Evolutionary conservation across 2,797 vertebrate genomes (phyloP).

Genomic region (Coluber constrictor): DNA sequence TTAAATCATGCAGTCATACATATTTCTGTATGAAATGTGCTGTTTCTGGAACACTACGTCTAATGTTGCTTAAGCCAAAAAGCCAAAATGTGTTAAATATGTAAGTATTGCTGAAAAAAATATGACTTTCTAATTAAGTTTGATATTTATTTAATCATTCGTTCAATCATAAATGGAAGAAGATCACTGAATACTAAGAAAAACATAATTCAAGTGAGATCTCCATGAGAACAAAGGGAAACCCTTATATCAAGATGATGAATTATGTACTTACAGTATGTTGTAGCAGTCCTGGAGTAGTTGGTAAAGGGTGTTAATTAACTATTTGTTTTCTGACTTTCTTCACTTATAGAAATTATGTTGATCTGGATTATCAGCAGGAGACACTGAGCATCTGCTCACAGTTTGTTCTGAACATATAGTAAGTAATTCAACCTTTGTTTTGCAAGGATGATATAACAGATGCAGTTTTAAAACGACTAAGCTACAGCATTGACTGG

Average conservation of each 20-base stretch:
- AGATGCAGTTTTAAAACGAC: conserved; percentile 49
- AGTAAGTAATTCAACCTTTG: conserved; percentile 55
- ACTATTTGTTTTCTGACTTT: conserved; percentile 62
- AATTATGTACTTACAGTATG: not conserved
- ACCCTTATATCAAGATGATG: conserved; percentile 51
- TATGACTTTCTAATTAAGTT: not conserved
- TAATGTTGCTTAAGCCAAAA: not conserved
- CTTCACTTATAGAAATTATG: conserved; percentile 56
- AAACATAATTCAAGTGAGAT: not conserved
- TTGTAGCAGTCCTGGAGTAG: not conserved
- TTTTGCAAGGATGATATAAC: conserved; percentile 34
- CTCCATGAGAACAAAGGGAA: not conserved
- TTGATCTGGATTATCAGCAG: conserved; percentile 62
- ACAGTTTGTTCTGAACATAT: conserved; percentile 59
- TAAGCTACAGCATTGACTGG: conserved; percentile 37
- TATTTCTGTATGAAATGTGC: not conserved
- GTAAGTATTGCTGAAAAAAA: not conserved
- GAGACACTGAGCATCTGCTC: conserved; percentile 59
- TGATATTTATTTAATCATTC: not conserved
- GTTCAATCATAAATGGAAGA: not conserved
- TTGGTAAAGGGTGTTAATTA: conserved; percentile 52
- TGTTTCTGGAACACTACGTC: not conserved
- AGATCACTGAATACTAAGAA: not conserved
- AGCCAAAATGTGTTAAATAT: not conserved
- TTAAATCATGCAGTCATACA: not conserved